Conservation (phyloP, 2,888 invertebrate species). For the Caenorhabditis afra region DNA sequence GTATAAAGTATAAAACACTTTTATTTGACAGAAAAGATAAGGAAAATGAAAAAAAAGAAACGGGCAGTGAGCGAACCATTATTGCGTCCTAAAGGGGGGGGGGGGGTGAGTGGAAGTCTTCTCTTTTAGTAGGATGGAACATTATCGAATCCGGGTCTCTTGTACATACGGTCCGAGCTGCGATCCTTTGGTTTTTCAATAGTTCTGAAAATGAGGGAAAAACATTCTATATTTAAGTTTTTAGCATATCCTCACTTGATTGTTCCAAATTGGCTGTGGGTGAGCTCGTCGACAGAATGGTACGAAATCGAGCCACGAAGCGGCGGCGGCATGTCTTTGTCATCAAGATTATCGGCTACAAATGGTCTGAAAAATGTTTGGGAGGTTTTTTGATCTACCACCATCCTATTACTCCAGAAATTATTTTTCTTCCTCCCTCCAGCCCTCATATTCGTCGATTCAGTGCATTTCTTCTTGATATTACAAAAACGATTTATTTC, state of each 20-base stretch:
- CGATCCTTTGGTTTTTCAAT: conserved; percentile 72
- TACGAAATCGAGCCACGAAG: conserved; percentile 67
- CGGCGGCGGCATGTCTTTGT: conserved; percentile 70
- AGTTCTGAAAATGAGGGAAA: conserved; percentile 54
- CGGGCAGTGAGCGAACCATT: background rate
- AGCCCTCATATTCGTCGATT: conserved; percentile 11
- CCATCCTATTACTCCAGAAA: background rate
- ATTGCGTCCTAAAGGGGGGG: conserved; percentile 41
- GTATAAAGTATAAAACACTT: no score
- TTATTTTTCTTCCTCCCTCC: background rate
- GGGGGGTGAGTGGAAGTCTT: background rate
- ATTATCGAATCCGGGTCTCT: conserved; percentile 79
- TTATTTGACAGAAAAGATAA: conserved; percentile 3
- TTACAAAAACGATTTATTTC: conserved; percentile 53
- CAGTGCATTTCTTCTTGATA: conserved; percentile 22
- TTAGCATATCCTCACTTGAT: conserved; percentile 52
- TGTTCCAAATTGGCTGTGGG: conserved; percentile 65
- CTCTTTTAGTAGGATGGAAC: conserved; percentile 77
- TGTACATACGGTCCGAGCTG: conserved; percentile 77
- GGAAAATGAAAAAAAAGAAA: no score
- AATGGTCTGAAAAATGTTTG: conserved; percentile 74
- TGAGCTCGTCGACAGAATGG: conserved; percentile 72
- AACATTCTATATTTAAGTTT: no score
- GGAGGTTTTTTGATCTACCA: no score
- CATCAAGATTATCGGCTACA: conserved; percentile 78